These are phyloP conservation scores for Heliconius erato DNA, from an alignment of 2,888 invertebrate genomes.

Conservation along the genomic window DNA sequence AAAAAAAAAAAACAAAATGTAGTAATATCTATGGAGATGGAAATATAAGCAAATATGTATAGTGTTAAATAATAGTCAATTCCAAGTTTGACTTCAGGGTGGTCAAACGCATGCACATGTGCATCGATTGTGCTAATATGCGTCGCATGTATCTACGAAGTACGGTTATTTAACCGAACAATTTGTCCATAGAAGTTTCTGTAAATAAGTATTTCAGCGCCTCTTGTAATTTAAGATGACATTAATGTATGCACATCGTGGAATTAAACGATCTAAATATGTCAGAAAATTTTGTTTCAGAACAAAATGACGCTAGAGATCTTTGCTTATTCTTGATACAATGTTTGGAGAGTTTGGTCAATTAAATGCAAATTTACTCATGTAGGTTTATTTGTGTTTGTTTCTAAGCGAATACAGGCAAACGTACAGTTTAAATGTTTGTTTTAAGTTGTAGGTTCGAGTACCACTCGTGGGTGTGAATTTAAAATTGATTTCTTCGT, in stretches of 20 bases:
- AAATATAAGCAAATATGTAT: not conserved
- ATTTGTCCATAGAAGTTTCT: slow-evolving; percentile 22
- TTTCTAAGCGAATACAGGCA: not conserved
- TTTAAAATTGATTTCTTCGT: no score
- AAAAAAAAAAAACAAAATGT: not conserved
- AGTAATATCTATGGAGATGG: not conserved
- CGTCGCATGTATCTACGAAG: slow-evolving; percentile 8
- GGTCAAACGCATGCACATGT: slow-evolving; percentile 15
- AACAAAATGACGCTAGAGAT: not conserved
- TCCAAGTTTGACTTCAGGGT: slow-evolving; percentile 1
- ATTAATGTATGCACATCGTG: slow-evolving; percentile 33
- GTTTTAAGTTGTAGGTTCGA: not conserved
- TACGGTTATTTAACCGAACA: slow-evolving; percentile 13
- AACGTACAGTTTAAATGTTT: not conserved
- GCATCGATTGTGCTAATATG: not conserved
- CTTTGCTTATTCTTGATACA: slow-evolving; percentile 12
- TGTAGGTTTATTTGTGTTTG: not conserved
- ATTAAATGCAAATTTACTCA: not conserved
- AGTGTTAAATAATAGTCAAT: not conserved
- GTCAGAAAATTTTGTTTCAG: slow-evolving; percentile 16
- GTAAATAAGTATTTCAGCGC: slow-evolving; percentile 28
- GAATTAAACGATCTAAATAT: slow-evolving; percentile 29
- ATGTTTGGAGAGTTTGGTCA: slow-evolving; percentile 3
- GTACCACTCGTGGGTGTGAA: no score
- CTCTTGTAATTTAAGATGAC: slow-evolving; percentile 25